A percentile compares a stretch with the other conserved stretches of the same genome.
Evolutionary conservation across 1,140 invertebrate species (phyloP).

Genomic region (Lamellibrachia luymesi): DNA sequence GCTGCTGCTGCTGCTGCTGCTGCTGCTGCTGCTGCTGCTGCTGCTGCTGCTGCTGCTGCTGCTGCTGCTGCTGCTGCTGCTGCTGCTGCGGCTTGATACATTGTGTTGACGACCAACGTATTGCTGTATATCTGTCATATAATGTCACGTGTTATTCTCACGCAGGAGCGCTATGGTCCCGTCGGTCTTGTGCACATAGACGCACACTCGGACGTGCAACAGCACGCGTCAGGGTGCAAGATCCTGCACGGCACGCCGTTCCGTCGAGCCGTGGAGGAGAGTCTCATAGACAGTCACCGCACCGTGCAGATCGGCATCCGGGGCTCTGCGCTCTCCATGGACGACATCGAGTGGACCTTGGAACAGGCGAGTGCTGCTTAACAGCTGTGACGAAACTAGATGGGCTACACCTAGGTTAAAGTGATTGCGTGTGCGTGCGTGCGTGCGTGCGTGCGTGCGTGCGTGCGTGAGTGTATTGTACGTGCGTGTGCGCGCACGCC

Average conservation of each 20-base stretch:
- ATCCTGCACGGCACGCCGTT: constrained; percentile 56
- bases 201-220: constrained; percentile 51
- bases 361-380: constrained; percentile 17
- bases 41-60: constrained; percentile 11
- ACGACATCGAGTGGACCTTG: constrained; percentile 34
- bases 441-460: neutral
- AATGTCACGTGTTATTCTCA: neutral
- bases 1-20: neutral
- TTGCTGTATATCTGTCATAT: too few relatives aligned
- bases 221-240: constrained; percentile 46
- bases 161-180: constrained; percentile 52
- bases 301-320: constrained; percentile 57
- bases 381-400: neutral
- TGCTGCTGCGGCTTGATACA: neutral
- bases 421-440: neutral
- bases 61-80: constrained; percentile 11
- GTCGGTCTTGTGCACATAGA: constrained; percentile 54
- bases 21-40: constrained; percentile 11
- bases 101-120: too few relatives aligned
- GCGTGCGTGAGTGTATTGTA: too few relatives aligned
- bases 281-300: constrained; percentile 48
- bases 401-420: neutral
- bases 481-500: neutral
- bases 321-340: constrained; percentile 39
- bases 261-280: constrained; percentile 53